phyloP scores from a whole-genome alignment of 2,113 vertebrate species.

The Fukomys damarensis region DNA sequence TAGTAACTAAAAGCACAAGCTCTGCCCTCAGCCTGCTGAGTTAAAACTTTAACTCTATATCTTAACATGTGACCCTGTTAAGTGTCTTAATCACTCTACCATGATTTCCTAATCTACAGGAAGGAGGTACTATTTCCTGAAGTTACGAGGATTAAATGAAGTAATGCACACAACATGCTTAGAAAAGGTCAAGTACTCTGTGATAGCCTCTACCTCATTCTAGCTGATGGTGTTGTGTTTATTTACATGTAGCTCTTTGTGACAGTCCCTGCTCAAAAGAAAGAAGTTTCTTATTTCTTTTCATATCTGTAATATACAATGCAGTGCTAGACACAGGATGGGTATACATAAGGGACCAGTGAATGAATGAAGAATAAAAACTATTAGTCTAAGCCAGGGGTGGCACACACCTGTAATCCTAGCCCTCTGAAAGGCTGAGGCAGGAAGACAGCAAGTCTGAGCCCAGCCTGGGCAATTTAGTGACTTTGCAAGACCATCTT shows the following conservation, averaged over 20 bases:
- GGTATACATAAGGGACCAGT: neutral
- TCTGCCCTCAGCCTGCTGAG: neutral
- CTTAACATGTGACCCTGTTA: neutral
- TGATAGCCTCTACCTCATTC: neutral
- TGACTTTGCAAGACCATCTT: neutral
- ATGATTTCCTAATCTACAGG: neutral
- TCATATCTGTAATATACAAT: neutral
- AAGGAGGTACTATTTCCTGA: neutral
- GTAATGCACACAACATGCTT: neutral
- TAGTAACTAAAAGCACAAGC: neutral
- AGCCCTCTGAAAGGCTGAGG: neutral
- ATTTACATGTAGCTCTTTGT: neutral
- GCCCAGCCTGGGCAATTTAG: neutral
- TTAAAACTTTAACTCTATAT: neutral
- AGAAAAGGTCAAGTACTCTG: neutral
- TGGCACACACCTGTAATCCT: neutral
- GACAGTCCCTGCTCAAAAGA: neutral
- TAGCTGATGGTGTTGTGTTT: neutral
- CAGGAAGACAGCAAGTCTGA: neutral
- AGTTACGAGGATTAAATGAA: neutral
- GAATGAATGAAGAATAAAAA: conserved; percentile 17
- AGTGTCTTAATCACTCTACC: neutral
- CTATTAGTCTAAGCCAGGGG: neutral
- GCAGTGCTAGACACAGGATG: neutral
- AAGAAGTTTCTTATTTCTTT: neutral